Evolutionary conservation across 2,888 invertebrate species (phyloP), one percentile per base, ranked within the genome.

Genomic region (Tanytarsus gracilentus): DNA sequence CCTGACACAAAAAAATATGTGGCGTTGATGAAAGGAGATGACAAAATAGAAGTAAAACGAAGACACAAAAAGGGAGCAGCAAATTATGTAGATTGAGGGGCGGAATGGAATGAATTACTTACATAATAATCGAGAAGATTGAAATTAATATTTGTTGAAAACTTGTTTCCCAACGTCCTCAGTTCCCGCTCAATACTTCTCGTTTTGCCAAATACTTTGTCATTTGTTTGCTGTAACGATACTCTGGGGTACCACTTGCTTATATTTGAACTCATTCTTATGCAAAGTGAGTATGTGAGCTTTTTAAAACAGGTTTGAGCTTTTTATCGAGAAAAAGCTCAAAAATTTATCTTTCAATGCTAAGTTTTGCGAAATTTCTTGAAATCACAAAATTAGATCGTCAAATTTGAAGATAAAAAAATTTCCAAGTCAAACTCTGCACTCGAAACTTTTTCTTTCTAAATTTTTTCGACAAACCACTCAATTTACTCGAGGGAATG

Each of bases 71-170:
- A n/a, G n/a, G n/a, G n/a, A n/a, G n/a, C n/a, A n/a, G n/a, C n/a
- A n/a, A n/a, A n/a, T n/a, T n/a, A n/a, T n/a, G n/a, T n/a, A n/a
- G n/a, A n/a, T n/a, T n/a, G n/a, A n/a, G n/a, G n/a, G n/a, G n/a
- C n/a, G n/a, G n/a, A n/a, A n/a, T n/a, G n/a, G n/a, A n/a, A 36
- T 36, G 4, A 16, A 29, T 21, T 29, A 48, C 72, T 68, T 63
- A 72, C 72, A 66, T 71, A 69, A 56, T 70, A 71, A 65, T 69
- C 71, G 18, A 69, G 69, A 27, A 72, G 69, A 63, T 71, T 68
- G 58, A 71, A 68, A 63, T 71, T 72, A 33, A 72, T 71, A 67
- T 71, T 70, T 62, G 70, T 71, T 59, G 71, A 68, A 63, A 72
- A 70, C 25, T 70, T 68, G 62, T 71, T 72, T 18, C 70, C 70